These are phyloP conservation scores for Carduelis carduelis DNA, from an alignment of 2,797 vertebrate species.

Conservation along the genomic window DNA sequence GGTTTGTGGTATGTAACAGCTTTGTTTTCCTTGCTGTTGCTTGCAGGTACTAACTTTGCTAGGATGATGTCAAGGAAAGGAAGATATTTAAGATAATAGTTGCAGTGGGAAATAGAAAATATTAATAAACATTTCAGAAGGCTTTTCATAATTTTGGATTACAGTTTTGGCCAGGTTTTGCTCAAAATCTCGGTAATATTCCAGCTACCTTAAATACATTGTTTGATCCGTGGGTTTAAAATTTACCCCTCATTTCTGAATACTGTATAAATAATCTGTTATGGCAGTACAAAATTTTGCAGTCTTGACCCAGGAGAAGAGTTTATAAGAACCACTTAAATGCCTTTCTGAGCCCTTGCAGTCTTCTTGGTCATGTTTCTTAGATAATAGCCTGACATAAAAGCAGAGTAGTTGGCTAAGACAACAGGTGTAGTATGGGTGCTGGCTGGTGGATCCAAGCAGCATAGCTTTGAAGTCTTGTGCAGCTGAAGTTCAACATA, in stretches of 20 bases:
- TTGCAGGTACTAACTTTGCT: background rate
- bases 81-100: background rate
- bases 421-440: background rate
- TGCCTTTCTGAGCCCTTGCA: background rate
- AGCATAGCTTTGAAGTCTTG: background rate
- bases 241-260: background rate
- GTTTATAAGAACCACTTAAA: background rate
- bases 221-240: background rate
- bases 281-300: background rate
- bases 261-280: background rate
- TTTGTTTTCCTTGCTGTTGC: background rate
- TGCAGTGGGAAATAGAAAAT: background rate
- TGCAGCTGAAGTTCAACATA: background rate
- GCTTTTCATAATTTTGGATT: background rate
- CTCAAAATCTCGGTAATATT: background rate
- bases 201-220: background rate
- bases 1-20: slow-evolving; percentile 86
- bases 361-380: background rate
- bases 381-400: background rate
- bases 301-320: background rate
- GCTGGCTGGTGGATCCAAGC: background rate
- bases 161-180: background rate
- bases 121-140: background rate
- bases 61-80: background rate
- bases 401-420: background rate